Conservation (phyloP, 2,113 vertebrate genomes). For the Myanophis thanlyinensis region DNA sequence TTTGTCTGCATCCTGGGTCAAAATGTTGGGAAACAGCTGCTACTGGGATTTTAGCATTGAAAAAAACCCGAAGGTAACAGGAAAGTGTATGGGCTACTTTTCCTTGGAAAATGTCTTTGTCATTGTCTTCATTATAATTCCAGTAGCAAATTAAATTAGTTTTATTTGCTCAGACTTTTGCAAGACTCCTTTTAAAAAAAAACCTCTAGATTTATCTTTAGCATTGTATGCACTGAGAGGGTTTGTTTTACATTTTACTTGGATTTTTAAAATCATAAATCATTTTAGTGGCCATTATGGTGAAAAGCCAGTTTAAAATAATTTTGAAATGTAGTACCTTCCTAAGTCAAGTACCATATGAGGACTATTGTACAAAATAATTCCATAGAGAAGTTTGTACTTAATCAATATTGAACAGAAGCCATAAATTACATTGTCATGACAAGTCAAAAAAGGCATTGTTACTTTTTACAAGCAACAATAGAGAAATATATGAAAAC, state of each 20-base stretch:
- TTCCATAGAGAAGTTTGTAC: not conserved
- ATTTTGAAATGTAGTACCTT: not conserved
- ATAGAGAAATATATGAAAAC: not conserved
- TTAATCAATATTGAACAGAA: not conserved
- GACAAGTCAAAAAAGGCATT: not conserved
- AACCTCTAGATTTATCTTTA: not conserved
- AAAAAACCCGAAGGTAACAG: not conserved
- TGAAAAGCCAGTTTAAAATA: not conserved
- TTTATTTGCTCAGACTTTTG: not conserved
- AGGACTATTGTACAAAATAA: not conserved
- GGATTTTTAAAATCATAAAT: not conserved
- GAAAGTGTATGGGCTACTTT: not conserved
- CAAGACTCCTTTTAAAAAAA: not conserved
- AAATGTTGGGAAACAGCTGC: not conserved
- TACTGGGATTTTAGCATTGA: not conserved
- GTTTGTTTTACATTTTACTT: not conserved
- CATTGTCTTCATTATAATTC: not conserved
- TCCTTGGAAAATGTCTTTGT: not conserved
- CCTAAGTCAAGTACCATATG: not conserved
- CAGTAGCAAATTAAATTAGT: not conserved
- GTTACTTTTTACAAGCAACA: not conserved
- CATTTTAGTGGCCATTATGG: not conserved
- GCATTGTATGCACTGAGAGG: not conserved
- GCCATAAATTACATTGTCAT: not conserved
- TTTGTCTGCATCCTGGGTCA: not conserved